These are phyloP conservation scores for Ganaspis brasiliensis DNA, from an alignment of 2,888 invertebrate species.

Conservation along the genomic window DNA sequence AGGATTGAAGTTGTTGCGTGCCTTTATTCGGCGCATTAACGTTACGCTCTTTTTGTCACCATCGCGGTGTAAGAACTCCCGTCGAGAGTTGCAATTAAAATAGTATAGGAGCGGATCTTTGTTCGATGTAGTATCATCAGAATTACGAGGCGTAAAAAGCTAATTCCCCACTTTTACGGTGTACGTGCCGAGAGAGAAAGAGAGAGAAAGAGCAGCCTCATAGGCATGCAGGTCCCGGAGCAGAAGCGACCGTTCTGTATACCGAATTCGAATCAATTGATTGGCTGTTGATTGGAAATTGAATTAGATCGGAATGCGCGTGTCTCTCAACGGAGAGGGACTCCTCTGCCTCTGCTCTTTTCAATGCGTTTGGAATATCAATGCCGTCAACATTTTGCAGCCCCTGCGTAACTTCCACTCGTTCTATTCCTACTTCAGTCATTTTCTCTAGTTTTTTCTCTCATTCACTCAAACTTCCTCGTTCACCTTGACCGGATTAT, in stretches of 20 bases:
- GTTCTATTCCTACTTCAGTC: conserved; percentile 4
- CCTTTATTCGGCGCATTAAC: conserved; percentile 62
- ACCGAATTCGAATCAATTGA: conserved; percentile 83
- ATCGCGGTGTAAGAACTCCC: conserved; percentile 37
- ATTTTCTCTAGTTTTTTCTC: conserved; percentile 13
- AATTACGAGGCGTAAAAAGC: conserved; percentile 68
- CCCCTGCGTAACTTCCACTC: conserved; percentile 42
- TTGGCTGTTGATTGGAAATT: conserved; percentile 84
- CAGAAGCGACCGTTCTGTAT: conserved; percentile 73
- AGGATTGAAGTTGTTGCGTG: conserved; percentile 39
- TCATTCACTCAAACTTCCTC: conserved; percentile 15
- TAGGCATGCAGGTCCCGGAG: conserved; percentile 76
- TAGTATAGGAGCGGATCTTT: conserved; percentile 33
- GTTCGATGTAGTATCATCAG: conserved; percentile 39
- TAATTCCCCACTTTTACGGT: conserved; percentile 70
- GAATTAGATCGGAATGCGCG: conserved; percentile 83
- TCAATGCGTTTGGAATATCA: conserved; percentile 76
- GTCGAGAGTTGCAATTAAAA: conserved; percentile 34
- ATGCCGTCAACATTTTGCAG: conserved; percentile 65
- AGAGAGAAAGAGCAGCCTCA: conserved; percentile 66
- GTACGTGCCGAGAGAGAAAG: conserved; percentile 64
- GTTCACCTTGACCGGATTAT: not conserved
- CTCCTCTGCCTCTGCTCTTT: conserved; percentile 73
- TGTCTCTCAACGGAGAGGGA: conserved; percentile 77
- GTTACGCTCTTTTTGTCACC: conserved; percentile 50